Conservation (phyloP, 1,140 invertebrate genomes). For the Sycobia sp. region DNA sequence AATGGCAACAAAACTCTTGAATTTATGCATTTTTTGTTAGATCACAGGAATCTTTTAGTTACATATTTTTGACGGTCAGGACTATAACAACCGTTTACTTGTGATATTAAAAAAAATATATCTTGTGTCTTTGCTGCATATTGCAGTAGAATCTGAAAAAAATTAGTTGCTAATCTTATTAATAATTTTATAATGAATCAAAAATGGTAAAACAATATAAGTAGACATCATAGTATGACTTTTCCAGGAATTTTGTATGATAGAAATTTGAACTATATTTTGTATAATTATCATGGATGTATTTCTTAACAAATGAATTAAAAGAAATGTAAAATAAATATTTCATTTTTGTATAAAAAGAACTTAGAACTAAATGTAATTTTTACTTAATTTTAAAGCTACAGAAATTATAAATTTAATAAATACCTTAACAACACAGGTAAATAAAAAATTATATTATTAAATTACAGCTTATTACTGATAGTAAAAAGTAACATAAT, state of each 20-base stretch:
- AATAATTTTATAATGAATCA: constrained; percentile 14
- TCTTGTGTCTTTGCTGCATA: constrained; percentile 38
- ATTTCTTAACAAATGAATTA: constrained; percentile 31
- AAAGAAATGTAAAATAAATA: constrained; percentile 36
- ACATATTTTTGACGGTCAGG: constrained; percentile 48
- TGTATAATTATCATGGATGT: constrained; percentile 35
- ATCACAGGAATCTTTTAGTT: constrained; percentile 38
- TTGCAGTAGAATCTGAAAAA: constrained; percentile 40
- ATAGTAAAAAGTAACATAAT: constrained; percentile 42
- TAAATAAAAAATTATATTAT: constrained; percentile 30
- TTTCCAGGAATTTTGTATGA: constrained; percentile 31
- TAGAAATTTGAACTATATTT: constrained; percentile 26
- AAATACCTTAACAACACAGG: constrained; percentile 37
- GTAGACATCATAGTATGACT: constrained; percentile 30
- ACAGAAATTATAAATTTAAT: constrained; percentile 27
- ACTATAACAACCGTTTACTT: constrained; percentile 54
- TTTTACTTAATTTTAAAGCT: constrained; percentile 15
- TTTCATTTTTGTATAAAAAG: constrained; percentile 30
- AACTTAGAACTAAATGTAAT: not conserved
- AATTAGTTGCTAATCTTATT: constrained; percentile 26
- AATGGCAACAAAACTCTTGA: constrained; percentile 38
- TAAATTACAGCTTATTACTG: constrained; percentile 30
- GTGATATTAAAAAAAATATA: constrained; percentile 53
- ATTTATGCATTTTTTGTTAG: constrained; percentile 52
- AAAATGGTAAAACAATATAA: constrained; percentile 26